Percentiles rank a stretch among this genome's conserved stretches.
Conservation (phyloP, 2,113 vertebrate species). For the Sinocyclocheilus maitianheensis region DNA sequence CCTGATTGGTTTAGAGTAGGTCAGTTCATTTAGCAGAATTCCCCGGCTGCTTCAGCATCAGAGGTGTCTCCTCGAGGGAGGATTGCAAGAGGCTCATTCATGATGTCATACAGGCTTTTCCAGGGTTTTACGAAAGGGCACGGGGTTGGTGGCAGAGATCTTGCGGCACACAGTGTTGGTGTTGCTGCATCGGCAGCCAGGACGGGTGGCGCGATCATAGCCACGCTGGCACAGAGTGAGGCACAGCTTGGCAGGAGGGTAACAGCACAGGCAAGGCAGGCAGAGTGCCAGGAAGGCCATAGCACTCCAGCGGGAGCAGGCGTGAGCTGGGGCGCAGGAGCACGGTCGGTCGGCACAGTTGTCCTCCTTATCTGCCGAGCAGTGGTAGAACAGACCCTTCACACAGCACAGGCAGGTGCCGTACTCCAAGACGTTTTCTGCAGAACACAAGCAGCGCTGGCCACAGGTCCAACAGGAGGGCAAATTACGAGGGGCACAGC, state of each 20-base stretch:
- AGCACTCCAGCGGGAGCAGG: constrained; percentile 89
- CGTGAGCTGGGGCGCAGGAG: constrained; percentile 83
- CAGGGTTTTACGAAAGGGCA: constrained; percentile 85
- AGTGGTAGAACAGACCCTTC: constrained; percentile 97
- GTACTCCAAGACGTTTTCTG: constrained; percentile 88
- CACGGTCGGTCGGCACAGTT: constrained; percentile 96
- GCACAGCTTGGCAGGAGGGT: constrained; percentile 92
- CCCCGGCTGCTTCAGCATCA: constrained; percentile 11
- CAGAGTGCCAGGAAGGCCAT: constrained; percentile 89
- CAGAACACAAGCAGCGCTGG: constrained; percentile 93
- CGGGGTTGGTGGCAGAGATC: constrained; percentile 83
- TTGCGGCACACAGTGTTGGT: constrained; percentile 97
- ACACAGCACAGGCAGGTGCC: constrained; percentile 94
- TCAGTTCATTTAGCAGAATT: constrained; percentile 43
- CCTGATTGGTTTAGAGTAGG: constrained; percentile 46
- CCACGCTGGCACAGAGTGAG: constrained; percentile 89
- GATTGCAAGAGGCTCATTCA: constrained; percentile 2
- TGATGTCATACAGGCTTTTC: constrained; percentile 94
- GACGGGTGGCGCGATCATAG: constrained; percentile 86
- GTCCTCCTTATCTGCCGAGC: constrained; percentile 95
- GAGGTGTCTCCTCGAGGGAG: constrained; percentile 37
- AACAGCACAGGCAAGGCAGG: constrained; percentile 99
- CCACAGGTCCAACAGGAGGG: constrained; percentile 95
- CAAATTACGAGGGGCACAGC: constrained; percentile 84
- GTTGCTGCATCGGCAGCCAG: constrained; percentile 95